phyloP scores from a whole-genome alignment of 2,797 vertebrate genomes.

The Ctenochaetus hawaiiensis region DNA sequence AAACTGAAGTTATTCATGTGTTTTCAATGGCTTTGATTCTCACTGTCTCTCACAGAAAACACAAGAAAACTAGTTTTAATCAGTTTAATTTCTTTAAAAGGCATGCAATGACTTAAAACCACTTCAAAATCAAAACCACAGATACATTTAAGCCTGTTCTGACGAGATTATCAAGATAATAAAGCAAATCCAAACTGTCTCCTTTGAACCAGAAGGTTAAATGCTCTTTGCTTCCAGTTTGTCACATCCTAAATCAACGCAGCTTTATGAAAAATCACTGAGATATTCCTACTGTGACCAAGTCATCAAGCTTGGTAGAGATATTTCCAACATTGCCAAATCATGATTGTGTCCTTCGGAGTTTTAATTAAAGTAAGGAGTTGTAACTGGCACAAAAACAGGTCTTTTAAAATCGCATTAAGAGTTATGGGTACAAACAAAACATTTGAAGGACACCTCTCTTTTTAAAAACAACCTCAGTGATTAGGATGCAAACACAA shows the following conservation, averaged over 20 bases:
- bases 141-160: not conserved
- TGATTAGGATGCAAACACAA: not conserved
- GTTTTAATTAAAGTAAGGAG: not conserved
- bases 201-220: not conserved
- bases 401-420: not conserved
- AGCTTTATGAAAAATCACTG: not conserved
- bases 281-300: not conserved
- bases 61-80: too few species aligned
- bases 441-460: not conserved
- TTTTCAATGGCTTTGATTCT: too few species aligned
- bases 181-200: not conserved
- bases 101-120: too few species aligned
- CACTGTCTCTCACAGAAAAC: too few species aligned
- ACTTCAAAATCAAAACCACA: too few species aligned
- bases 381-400: not conserved
- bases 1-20: too few species aligned
- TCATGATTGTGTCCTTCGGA: not conserved
- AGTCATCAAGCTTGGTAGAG: not conserved
- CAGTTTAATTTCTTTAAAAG: too few species aligned
- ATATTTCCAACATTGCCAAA: not conserved
- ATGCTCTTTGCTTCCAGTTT: too few species aligned
- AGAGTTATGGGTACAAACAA: not conserved
- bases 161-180: not conserved
- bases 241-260: not conserved
- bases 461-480: not conserved